These are phyloP conservation scores for Nemoura dubitans DNA, from an alignment of 2,888 invertebrate genomes.

Conservation along the genomic window DNA sequence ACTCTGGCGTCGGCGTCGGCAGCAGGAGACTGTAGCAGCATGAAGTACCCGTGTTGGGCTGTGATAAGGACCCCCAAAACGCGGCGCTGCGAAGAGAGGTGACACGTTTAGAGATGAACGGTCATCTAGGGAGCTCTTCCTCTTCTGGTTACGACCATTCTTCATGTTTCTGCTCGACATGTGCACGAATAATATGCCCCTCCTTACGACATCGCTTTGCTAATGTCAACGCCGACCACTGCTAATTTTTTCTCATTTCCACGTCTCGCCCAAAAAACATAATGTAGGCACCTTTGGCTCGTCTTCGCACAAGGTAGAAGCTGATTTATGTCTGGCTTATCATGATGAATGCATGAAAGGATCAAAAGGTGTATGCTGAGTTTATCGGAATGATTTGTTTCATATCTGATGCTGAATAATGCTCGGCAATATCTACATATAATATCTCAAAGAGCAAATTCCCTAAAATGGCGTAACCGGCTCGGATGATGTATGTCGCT, in stretches of 20 bases:
- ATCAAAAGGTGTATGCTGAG: conserved; percentile 8
- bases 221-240: conserved; percentile 29
- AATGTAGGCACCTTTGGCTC: not conserved
- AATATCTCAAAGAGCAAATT: conserved; percentile 21
- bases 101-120: conserved; percentile 49
- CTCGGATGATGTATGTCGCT: conserved; percentile 32
- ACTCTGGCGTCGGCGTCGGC: not conserved
- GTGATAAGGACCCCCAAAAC: conserved; percentile 41
- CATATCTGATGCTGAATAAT: conserved; percentile 23
- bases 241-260: conserved; percentile 37
- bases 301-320: not conserved
- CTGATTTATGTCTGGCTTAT: conserved; percentile 2
- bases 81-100: conserved; percentile 22
- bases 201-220: conserved; percentile 24
- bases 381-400: conserved; percentile 25
- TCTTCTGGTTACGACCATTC: conserved; percentile 39
- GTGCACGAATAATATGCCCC: conserved; percentile 21
- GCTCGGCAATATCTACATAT: conserved; percentile 24
- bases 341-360: conserved; percentile 13
- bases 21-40: conserved; percentile 8
- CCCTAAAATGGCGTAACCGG: conserved; percentile 24
- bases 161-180: conserved; percentile 13
- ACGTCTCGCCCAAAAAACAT: conserved; percentile 1
- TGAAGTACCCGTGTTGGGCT: conserved; percentile 28
- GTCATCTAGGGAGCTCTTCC: conserved; percentile 49